Evolutionary conservation across 2,888 invertebrate genomes (phyloP), one percentile per base, ranked within the genome.

Genomic region (Chrysina gloriosa): DNA sequence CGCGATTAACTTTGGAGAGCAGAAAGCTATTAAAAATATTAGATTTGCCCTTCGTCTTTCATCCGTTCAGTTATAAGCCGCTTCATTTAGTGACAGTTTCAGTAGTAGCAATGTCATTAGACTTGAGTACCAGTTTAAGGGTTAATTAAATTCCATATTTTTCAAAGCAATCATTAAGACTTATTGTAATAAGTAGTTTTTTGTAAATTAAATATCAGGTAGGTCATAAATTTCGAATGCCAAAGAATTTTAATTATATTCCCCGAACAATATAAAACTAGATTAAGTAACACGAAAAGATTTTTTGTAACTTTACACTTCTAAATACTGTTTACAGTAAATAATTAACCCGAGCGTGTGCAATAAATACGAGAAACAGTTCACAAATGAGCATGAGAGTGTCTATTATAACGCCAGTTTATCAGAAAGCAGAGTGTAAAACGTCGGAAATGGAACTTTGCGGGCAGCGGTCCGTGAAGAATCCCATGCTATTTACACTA

Each of bases 401-500:
- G 75, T 73, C 73, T 75, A 75, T 79, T 79, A 79, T 76, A 77
- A 77, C 77, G 77, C 78, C 74, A 75, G 74, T 75, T 76, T 76
- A 78, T 77, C 77, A 75, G 70, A 69, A 70, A 72, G 71, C 64
- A 58, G 69, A 58, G 69, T 71, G 72, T 70, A 72, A 76, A 74
- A 72, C 77, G 79, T 79, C 80, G 80, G 79, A 80, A 80, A 80
- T 74, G 78, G 74, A 73, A 77, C 77, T 78, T 77, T 76, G 78
- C 76, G 77, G 76, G 71, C 79, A 80, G 74, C 77, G 74, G 79
- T 64, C 79, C 80, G 79, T 80, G 80, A 80, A 80, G 79, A 78
- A 75, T 78, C 78, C 75, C 78, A 76, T 75, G 80, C 77, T 80
- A 79, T 80, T 80, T 80, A 80, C 79, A 79, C 80, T 78, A 79